Percentiles rank a stretch among this genome's conserved stretches.
phyloP scores from a whole-genome alignment of 2,888 invertebrate genomes.

The Augiades crinisus region DNA sequence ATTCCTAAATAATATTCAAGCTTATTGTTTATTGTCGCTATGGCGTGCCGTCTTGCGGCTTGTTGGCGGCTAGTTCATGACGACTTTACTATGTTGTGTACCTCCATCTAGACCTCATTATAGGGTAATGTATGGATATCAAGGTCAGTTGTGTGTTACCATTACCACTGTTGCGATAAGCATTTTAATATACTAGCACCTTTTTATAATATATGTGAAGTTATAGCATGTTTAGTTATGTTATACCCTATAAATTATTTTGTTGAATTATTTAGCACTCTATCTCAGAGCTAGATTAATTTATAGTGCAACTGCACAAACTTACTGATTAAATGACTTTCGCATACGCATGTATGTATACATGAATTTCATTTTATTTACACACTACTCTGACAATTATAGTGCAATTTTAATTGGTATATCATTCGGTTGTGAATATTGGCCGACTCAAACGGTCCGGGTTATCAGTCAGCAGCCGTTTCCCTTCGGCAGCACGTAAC shows the following conservation, averaged over 20 bases:
- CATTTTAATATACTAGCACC: constrained; percentile 56
- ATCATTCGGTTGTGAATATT: too few relatives aligned
- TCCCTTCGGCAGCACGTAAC: background rate
- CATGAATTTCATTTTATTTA: too few relatives aligned
- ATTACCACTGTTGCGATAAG: constrained; percentile 40
- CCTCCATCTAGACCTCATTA: constrained; percentile 22
- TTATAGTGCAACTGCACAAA: too few relatives aligned
- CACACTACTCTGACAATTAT: too few relatives aligned
- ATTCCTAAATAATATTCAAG: constrained; percentile 1
- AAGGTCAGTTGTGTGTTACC: constrained; percentile 40
- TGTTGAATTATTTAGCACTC: background rate
- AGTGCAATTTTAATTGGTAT: too few relatives aligned
- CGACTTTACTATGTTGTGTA: constrained; percentile 18
- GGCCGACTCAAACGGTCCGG: background rate
- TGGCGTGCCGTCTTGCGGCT: constrained; percentile 37
- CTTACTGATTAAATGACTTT: too few relatives aligned
- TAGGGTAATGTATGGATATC: constrained; percentile 21
- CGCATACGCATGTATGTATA: too few relatives aligned
- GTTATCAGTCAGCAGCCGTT: background rate
- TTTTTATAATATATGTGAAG: constrained; percentile 41
- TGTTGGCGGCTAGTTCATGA: constrained; percentile 34
- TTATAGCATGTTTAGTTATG: constrained; percentile 34
- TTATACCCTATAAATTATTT: background rate
- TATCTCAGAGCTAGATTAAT: constrained; percentile 12
- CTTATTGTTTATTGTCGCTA: constrained; percentile 26